These are phyloP conservation scores for Volucella inanis DNA, from an alignment of 2,888 invertebrate genomes.

Conservation along the genomic window DNA sequence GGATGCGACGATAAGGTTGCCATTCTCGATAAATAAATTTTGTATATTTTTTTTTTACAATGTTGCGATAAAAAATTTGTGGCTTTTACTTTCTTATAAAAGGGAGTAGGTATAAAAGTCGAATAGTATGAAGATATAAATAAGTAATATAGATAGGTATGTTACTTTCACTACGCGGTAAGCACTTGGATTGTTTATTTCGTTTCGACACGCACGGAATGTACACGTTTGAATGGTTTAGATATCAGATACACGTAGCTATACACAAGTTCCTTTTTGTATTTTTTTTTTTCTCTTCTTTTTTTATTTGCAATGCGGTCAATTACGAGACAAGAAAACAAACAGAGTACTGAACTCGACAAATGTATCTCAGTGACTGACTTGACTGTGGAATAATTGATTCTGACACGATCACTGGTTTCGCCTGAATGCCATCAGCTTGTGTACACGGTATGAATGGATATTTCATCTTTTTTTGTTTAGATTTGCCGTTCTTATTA, in stretches of 20 bases:
- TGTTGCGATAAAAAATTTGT: conserved; percentile 45
- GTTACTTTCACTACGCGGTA: conserved; percentile 24
- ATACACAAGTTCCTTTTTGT: background rate
- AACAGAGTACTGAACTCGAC: conserved; percentile 74
- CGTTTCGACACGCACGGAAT: conserved; percentile 50
- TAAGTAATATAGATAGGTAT: background rate
- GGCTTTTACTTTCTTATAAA: conserved; percentile 21
- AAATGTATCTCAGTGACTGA: conserved; percentile 77
- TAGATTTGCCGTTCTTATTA: background rate
- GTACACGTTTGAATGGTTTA: conserved; percentile 6
- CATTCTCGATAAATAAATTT: conserved; percentile 77
- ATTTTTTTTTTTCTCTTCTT: conserved; percentile 22
- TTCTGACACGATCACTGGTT: conserved; percentile 75
- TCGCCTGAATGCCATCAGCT: conserved; percentile 55
- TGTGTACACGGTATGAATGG: conserved; percentile 50
- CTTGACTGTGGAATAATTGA: conserved; percentile 76
- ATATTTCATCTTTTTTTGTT: conserved; percentile 45
- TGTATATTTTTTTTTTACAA: conserved; percentile 34
- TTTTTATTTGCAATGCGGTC: conserved; percentile 47
- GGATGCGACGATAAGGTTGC: conserved; percentile 83
- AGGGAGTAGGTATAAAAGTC: background rate
- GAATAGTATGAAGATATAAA: no score
- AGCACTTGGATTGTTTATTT: conserved; percentile 5
- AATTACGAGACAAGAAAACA: conserved; percentile 59
- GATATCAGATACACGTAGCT: conserved; percentile 38